phyloP scores from a whole-genome alignment of 2,888 invertebrate genomes.

The Drosophila anceps region DNA sequence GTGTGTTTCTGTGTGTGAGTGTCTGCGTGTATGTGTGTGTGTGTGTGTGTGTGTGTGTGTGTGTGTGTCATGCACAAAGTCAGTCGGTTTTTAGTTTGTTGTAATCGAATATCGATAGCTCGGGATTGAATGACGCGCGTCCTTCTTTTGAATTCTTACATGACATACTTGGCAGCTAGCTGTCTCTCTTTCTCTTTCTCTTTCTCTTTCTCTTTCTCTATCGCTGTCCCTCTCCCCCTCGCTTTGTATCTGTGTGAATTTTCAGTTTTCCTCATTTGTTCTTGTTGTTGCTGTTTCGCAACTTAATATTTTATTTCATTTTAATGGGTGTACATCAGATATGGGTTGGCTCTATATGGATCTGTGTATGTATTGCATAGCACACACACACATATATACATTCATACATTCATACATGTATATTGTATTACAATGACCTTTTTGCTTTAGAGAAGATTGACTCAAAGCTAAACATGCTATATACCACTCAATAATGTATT shows the following conservation, averaged over 20 bases:
- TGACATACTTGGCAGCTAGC: constrained; percentile 67
- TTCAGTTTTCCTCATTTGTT: constrained; percentile 28
- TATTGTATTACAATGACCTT: constrained; percentile 62
- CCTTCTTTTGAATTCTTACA: constrained; percentile 81
- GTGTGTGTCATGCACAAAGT: constrained; percentile 62
- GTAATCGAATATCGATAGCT: constrained; percentile 86
- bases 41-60: constrained; percentile 25
- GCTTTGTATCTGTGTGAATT: constrained; percentile 49
- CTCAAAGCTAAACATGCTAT: neutral
- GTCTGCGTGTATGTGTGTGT: constrained; percentile 17
- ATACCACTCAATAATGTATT: neutral
- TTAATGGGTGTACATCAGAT: constrained; percentile 62
- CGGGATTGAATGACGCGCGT: constrained; percentile 84
- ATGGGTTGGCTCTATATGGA: constrained; percentile 37
- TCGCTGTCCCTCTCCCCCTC: constrained; percentile 43
- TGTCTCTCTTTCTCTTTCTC: constrained; percentile 10
- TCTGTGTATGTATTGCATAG: constrained; percentile 3
- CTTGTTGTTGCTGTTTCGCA: constrained; percentile 53
- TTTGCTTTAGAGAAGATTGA: constrained; percentile 24
- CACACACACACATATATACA: neutral
- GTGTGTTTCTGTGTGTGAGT: constrained; percentile 7
- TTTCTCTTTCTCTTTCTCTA: constrained; percentile 8
- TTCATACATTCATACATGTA: neutral
- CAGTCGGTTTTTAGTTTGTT: constrained; percentile 80
- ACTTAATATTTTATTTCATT: constrained; percentile 75